Base-by-base conservation (phyloP, 2,888 invertebrate genomes). In the Epirrhoe tristata region DNA sequence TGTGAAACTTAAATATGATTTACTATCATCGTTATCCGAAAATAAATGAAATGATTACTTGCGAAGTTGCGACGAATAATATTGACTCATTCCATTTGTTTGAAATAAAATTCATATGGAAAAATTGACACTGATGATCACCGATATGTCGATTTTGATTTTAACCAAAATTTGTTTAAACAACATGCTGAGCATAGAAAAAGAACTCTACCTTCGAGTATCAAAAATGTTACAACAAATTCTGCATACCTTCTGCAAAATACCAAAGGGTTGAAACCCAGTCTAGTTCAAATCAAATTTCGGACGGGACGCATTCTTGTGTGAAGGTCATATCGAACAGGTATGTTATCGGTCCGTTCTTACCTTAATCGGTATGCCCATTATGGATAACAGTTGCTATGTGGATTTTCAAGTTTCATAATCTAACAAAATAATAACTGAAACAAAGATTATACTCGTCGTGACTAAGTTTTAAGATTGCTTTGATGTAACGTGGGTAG, bases 241-340 rank as follows among this genome's bases (percentile, higher is more conserved):
- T 54, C 58, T 14, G 51, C 24, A 58, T 52, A 16, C 34, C 31
- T 17, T 10, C 6, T 14, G 17, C 12, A 58, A 17, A 63, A 46
- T 34, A 46, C 46, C 24, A 56, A 39, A 43, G 34, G 17, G 31
- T 24, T 39, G 16, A 59, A 65, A 43, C 59, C 43, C 14, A 51
- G 55, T 12, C 58, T 56, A 64, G 16, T 39, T 48, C 31, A 12
- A 46, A 32, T 32, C 43, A 64, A 54, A 58, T 52, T 51, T 60
- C 34, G 62, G 65, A 51, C 57, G 52, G 63, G 51, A 56, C 59
- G 71, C 69, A 70, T 73, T 71, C 73, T 67, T 67, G 62, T 69
- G 60, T 69, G 74, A 80, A 81, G 82, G 82, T 80, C 79, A 74
- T 51, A 54, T 57, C 61, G 74, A 70, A 70, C 77, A 82, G 82